Conservation (phyloP, 2,113 vertebrate species). For the Corythornis vintsioides region DNA sequence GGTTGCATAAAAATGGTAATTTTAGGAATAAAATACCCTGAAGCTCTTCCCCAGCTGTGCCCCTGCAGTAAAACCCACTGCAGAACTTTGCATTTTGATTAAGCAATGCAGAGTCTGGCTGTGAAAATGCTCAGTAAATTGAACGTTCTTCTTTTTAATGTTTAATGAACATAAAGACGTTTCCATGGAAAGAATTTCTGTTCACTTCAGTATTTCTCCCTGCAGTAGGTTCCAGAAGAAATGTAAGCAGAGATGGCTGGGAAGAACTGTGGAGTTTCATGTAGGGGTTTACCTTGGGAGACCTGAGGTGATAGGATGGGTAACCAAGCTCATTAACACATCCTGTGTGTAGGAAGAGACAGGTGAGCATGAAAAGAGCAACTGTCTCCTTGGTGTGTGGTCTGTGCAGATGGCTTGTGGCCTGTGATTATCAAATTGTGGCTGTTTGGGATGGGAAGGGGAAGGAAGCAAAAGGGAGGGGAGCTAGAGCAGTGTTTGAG, state of each 20-base stretch:
- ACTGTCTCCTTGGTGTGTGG: neutral
- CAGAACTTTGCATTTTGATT: neutral
- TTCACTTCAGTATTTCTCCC: neutral
- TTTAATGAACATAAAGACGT: neutral
- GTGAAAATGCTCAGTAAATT: neutral
- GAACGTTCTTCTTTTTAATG: rapidly evolving
- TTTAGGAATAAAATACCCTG: neutral
- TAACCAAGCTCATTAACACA: neutral
- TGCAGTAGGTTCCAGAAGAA: neutral
- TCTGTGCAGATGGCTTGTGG: neutral
- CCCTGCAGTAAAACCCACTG: neutral
- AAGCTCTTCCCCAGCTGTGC: neutral
- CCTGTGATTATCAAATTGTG: neutral
- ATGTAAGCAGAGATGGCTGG: neutral
- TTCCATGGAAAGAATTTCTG: neutral
- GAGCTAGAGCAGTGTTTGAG: rapidly evolving
- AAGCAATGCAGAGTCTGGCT: neutral
- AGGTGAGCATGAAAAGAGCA: neutral
- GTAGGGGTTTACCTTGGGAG: neutral
- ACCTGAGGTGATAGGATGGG: neutral
- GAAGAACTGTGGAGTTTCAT: neutral
- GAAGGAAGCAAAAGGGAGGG: neutral
- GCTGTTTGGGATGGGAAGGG: neutral
- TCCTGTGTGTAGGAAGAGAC: neutral
- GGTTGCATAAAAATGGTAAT: neutral